Evolutionary conservation across 2,888 invertebrate species (phyloP).

Genomic region (Thymelicus sylvestris): DNA sequence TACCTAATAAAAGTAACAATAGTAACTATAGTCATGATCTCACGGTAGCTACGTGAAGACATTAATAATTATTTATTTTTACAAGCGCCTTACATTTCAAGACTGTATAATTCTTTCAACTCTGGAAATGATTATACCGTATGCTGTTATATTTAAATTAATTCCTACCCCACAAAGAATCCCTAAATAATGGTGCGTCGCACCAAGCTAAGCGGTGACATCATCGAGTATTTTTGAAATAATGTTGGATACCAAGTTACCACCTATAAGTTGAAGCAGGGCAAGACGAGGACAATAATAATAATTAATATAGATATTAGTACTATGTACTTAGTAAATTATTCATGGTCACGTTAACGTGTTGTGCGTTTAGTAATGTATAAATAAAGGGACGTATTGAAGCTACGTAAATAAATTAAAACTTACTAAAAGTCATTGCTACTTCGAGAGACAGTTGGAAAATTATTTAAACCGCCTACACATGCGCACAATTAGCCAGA

Average conservation of each 20-base stretch:
- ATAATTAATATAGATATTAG: too few species aligned
- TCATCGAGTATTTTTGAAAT: conserved; percentile 1
- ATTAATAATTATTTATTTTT: conserved; percentile 9
- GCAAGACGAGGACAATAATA: background rate
- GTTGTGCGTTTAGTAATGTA: too few species aligned
- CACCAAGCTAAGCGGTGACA: background rate
- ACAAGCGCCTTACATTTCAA: background rate
- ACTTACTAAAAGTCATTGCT: too few species aligned
- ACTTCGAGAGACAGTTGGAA: background rate
- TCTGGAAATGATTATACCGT: background rate
- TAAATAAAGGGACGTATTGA: too few species aligned
- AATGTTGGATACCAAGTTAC: background rate
- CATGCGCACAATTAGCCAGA: background rate
- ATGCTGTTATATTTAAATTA: background rate
- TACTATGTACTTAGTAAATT: too few species aligned
- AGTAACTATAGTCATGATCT: conserved; percentile 8
- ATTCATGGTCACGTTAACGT: too few species aligned
- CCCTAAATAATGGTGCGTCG: background rate
- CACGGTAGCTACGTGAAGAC: conserved; percentile 4
- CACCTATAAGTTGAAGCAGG: background rate
- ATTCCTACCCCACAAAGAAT: background rate
- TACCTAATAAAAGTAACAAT: background rate
- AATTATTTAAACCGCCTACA: background rate
- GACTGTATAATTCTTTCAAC: conserved; percentile 11
- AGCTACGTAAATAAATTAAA: too few species aligned